Conservation (phyloP, 2,113 vertebrate species). For the Suncus etruscus region DNA sequence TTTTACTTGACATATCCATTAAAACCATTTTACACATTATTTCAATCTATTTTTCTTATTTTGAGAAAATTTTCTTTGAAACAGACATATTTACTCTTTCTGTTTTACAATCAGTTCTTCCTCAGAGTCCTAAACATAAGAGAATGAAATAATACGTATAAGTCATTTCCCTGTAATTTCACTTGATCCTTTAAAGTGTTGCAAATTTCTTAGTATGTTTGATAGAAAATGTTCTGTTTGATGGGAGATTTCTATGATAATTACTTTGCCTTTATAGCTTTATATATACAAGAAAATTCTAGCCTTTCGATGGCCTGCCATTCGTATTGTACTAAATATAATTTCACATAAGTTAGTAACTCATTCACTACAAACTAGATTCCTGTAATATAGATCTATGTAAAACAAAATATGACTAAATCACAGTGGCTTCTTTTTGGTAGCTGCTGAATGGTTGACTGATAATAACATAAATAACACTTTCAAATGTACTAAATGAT, state of each 20-base stretch:
- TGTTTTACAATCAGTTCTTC: not conserved
- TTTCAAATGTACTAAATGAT: too few relatives aligned
- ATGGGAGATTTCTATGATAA: not conserved
- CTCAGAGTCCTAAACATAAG: not conserved
- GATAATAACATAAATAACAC: too few relatives aligned
- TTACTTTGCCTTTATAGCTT: not conserved
- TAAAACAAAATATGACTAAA: too few relatives aligned
- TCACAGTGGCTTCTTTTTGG: too few relatives aligned
- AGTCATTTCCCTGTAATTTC: not conserved
- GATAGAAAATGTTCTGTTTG: not conserved
- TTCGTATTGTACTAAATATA: too few relatives aligned
- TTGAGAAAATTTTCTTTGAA: conserved; percentile 43
- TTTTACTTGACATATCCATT: not conserved
- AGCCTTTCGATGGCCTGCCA: not conserved
- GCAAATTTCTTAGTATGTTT: not conserved
- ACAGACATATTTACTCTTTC: not conserved
- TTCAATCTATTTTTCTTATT: not conserved
- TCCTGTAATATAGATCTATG: too few relatives aligned
- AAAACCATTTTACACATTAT: not conserved
- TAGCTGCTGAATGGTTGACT: too few relatives aligned
- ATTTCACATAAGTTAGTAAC: too few relatives aligned
- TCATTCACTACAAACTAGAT: too few relatives aligned
- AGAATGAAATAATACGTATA: not conserved
- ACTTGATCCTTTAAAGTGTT: conserved; percentile 15
- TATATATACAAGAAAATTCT: not conserved